Percentiles rank a stretch among this genome's conserved stretches.
phyloP scores from a whole-genome alignment of 2,888 invertebrate genomes.

The Spisula subtruncata region DNA sequence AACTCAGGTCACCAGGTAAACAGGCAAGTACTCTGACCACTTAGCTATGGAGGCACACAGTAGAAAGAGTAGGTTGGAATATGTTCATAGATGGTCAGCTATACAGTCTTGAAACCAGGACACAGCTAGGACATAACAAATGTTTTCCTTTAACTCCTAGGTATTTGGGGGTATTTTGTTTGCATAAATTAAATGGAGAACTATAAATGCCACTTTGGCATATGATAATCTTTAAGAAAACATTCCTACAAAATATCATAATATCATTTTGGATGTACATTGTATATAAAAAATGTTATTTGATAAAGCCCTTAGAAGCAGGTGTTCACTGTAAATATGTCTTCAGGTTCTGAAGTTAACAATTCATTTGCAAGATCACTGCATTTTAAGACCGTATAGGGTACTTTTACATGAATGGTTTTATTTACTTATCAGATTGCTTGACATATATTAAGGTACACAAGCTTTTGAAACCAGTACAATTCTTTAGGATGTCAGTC shows the following conservation, averaged over 20 bases:
- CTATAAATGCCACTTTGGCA: neutral
- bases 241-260: neutral
- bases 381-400: neutral
- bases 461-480: neutral
- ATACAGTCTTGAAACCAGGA: too few species aligned
- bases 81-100: too few species aligned
- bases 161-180: neutral
- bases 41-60: too few species aligned
- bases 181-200: neutral
- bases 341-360: neutral
- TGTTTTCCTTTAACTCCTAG: neutral
- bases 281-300: neutral
- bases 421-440: slow-evolving; percentile 16
- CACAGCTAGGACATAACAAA: too few species aligned
- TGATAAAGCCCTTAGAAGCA: neutral
- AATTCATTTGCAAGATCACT: neutral
- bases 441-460: neutral
- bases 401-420: neutral
- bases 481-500: neutral
- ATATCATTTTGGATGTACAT: neutral
- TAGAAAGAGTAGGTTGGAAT: too few species aligned
- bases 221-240: neutral
- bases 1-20: too few species aligned
- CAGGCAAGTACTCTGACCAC: too few species aligned
- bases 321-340: neutral